A percentile compares a stretch with the other conserved stretches of the same genome.
These are phyloP conservation scores for Sphaeridia pumilis DNA, from an alignment of 2,888 invertebrate genomes.

Conservation along the genomic window DNA sequence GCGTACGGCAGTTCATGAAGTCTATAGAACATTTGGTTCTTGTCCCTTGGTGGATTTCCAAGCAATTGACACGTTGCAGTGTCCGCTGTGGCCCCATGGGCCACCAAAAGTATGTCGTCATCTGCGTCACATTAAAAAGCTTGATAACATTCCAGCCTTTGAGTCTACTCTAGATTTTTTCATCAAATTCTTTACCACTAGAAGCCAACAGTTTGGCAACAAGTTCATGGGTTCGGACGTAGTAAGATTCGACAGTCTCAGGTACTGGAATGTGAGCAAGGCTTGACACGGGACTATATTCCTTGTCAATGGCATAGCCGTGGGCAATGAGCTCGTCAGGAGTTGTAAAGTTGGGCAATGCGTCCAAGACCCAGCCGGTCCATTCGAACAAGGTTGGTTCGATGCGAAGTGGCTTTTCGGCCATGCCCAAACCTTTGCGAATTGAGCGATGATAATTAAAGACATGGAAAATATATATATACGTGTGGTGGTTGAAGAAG, in stretches of 20 bases:
- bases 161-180: too few species aligned
- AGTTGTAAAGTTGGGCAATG: slow-evolving; percentile 48
- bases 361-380: slow-evolving; percentile 82
- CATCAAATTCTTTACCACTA: slow-evolving; percentile 16
- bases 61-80: slow-evolving; percentile 63
- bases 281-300: slow-evolving; percentile 53
- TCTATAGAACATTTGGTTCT: slow-evolving; percentile 60
- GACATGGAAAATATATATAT: too few species aligned
- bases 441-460: too few species aligned
- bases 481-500: background rate
- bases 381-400: slow-evolving; percentile 92
- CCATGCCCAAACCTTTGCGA: slow-evolving; percentile 25
- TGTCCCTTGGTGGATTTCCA: slow-evolving; percentile 51
- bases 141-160: too few species aligned
- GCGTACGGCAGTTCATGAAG: slow-evolving; percentile 69
- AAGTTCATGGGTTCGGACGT: slow-evolving; percentile 38
- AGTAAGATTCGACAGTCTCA: slow-evolving; percentile 57
- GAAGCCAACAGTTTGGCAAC: slow-evolving; percentile 15
- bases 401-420: slow-evolving; percentile 43
- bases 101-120: slow-evolving; percentile 79
- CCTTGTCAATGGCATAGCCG: slow-evolving; percentile 62
- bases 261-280: slow-evolving; percentile 45
- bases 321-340: slow-evolving; percentile 56
- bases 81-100: slow-evolving; percentile 75
- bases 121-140: too few species aligned